Evolutionary conservation across 2,888 invertebrate species (phyloP).

Genomic region (Miltochrista miniata): DNA sequence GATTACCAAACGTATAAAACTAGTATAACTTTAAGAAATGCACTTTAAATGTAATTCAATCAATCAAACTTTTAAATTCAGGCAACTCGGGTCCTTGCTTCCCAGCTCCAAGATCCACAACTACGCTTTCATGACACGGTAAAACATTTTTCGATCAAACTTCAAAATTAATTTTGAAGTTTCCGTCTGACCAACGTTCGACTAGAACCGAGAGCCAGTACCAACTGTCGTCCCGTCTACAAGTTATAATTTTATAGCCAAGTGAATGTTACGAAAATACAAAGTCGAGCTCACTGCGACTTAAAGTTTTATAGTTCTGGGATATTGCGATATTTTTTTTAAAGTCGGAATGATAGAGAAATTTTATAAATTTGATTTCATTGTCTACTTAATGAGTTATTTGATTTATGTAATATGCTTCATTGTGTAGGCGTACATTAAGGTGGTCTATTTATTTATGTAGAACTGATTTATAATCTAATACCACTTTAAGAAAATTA

Average conservation of each 20-base stretch:
- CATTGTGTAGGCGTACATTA: too few relatives aligned
- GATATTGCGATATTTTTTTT: too few relatives aligned
- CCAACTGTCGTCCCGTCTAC: constrained; percentile 49
- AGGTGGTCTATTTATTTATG: too few relatives aligned
- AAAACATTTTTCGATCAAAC: constrained; percentile 76
- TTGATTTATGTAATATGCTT: too few relatives aligned
- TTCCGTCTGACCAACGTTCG: constrained; percentile 60
- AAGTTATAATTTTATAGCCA: constrained; percentile 61
- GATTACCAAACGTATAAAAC: neutral
- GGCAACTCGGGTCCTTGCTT: constrained; percentile 7
- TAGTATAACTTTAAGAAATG: constrained; percentile 1
- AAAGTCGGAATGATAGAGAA: too few relatives aligned
- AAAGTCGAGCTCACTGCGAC: constrained; percentile 24
- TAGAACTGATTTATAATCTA: too few relatives aligned
- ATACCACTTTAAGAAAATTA: too few relatives aligned
- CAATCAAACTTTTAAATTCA: constrained; percentile 25
- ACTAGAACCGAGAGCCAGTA: constrained; percentile 43
- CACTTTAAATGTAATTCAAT: constrained; percentile 8
- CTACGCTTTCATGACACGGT: constrained; percentile 51
- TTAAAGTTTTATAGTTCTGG: too few relatives aligned
- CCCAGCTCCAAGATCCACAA: constrained; percentile 32
- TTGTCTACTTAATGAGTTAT: too few relatives aligned
- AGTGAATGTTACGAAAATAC: constrained; percentile 42
- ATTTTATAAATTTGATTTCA: too few relatives aligned
- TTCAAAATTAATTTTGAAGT: constrained; percentile 77